Conservation (phyloP, 2,888 invertebrate species). For the Acleris laterana region DNA sequence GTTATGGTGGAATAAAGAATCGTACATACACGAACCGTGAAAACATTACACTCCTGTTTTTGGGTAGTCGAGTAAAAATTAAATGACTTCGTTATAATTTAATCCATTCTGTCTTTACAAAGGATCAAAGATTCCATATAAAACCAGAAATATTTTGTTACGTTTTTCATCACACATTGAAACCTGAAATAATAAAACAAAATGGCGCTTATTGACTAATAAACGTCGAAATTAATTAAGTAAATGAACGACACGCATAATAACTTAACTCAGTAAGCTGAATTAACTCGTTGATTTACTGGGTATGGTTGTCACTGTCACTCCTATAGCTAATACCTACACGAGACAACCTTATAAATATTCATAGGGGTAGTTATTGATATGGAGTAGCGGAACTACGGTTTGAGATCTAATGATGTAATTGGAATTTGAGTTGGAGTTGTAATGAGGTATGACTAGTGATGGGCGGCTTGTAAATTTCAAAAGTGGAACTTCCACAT, state of each 20-base stretch:
- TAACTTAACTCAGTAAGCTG: conserved; percentile 27
- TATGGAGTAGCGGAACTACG: conserved; percentile 16
- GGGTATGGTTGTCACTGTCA: conserved; percentile 8
- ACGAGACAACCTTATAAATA: conserved; percentile 8
- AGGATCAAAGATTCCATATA: too few species aligned
- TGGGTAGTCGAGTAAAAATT: too few species aligned
- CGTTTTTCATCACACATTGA: neutral
- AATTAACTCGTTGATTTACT: conserved; percentile 8
- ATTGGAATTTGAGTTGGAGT: conserved; percentile 23
- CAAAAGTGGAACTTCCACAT: too few species aligned
- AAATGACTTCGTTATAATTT: too few species aligned
- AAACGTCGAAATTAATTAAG: conserved; percentile 25
- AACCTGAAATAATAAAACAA: neutral
- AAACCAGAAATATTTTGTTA: too few species aligned
- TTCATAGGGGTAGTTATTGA: neutral
- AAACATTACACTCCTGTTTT: too few species aligned
- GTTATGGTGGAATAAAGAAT: too few species aligned
- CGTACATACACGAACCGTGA: too few species aligned
- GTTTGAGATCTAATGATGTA: conserved; percentile 17
- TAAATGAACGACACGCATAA: conserved; percentile 25
- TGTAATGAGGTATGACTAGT: neutral
- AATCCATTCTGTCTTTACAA: too few species aligned
- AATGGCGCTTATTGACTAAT: conserved; percentile 6
- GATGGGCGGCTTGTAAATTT: too few species aligned
- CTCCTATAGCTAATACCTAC: neutral